Percentiles rank a stretch among this genome's conserved stretches.
These are phyloP conservation scores for Parazoanthus swiftii DNA, from an alignment of 92 coral and sea anemone genomes.

Conservation along the genomic window DNA sequence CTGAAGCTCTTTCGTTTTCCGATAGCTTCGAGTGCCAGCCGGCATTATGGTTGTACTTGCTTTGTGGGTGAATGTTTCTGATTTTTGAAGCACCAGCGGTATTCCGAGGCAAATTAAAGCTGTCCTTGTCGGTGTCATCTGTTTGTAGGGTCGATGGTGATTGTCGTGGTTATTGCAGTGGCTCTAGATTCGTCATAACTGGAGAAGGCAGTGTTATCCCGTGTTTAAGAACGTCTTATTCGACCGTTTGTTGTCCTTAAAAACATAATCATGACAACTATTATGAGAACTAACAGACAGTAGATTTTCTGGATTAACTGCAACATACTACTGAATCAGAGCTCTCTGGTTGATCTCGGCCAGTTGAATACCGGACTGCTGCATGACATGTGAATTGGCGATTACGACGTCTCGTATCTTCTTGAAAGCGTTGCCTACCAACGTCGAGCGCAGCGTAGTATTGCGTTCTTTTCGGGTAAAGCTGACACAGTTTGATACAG, in stretches of 20 bases:
- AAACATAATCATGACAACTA: too few relatives aligned
- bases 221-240: background rate
- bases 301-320: background rate
- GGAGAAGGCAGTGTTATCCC: background rate
- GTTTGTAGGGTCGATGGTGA: background rate
- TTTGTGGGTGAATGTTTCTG: too few relatives aligned
- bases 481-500: background rate
- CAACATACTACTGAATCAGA: constrained; percentile 2
- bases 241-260: background rate
- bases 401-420: background rate
- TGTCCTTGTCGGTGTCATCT: too few relatives aligned
- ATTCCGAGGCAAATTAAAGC: too few relatives aligned
- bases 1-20: constrained; percentile 18
- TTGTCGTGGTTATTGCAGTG: background rate
- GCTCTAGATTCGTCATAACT: background rate
- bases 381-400: background rate
- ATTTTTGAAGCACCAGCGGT: too few relatives aligned
- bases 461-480: background rate
- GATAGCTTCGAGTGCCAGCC: constrained; percentile 40
- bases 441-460: background rate
- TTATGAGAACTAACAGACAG: too few relatives aligned
- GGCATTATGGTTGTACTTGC: background rate
- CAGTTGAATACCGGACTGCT: background rate
- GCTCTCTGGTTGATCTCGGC: constrained; percentile 7
- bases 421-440: background rate